Base-by-base conservation (phyloP, 2,797 vertebrate species). In the Dicrostonyx torquatus region DNA sequence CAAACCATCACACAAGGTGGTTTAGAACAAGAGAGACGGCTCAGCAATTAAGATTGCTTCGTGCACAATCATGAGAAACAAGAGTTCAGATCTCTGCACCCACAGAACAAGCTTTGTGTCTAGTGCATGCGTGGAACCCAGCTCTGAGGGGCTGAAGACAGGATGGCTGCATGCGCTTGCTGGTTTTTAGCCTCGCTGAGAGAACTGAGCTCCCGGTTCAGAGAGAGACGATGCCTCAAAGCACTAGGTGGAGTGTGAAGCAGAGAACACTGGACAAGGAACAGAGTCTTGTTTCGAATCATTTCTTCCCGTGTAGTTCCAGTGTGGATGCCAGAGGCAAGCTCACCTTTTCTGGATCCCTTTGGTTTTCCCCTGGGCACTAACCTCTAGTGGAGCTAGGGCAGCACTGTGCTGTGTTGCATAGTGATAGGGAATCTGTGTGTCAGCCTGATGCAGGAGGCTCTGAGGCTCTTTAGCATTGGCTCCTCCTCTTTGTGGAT, bases 61-160 rank as follows among this genome's bases (percentile, higher is more conserved):
- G 1, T 20, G n/a, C 17, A 9, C 10, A 40, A 4, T 31, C 50
- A 40, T 0, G n/a, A 58, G 26, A 53, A 29, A 29, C 0, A 31
- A 31, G 26, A 31, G n/a, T 29, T 29, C 48, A 29, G 48, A 18
- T 70, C 48, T 24, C n/a, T n/a, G 48, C 5, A 70, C 48, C n/a
- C 48, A 55, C 48, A 55, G 53, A 29, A 86, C 83, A 70, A 37
- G 43, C 24, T 84, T 34, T 45, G 40, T 34, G 29, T 18, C 29
- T 5, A 3, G 13, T 37, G 5, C 22, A 18, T 29, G 66, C n/a
- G 3, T 29, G 45, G 37, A 86, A 70, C 22, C 45, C 34, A 53
- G 34, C 48, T 55, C 15, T 22, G 68, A 58, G 66, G 15, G 20
- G 9, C 18, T 15, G 29, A 24, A 55, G 48, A 78, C 8, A 53